Evolutionary conservation across 2,888 invertebrate species (phyloP).

Genomic region (Electrophaes corylata): DNA sequence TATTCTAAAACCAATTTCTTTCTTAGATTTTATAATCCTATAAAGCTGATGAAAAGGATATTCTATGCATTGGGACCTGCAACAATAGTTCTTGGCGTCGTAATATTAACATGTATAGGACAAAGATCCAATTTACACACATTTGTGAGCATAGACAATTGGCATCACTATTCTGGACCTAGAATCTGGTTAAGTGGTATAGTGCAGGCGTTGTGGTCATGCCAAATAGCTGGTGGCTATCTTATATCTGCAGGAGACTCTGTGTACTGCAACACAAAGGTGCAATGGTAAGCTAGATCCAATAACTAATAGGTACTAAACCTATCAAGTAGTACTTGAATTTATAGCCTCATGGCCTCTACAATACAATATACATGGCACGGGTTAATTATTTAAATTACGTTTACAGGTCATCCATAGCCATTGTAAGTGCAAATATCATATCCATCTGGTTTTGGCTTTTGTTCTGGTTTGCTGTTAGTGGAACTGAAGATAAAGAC

Average conservation of each 20-base stretch:
- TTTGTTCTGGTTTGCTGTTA: constrained; percentile 65
- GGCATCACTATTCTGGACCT: constrained; percentile 56
- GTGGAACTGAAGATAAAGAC: constrained; percentile 46
- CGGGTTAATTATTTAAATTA: background rate
- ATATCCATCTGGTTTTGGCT: constrained; percentile 59
- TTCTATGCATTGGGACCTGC: constrained; percentile 59
- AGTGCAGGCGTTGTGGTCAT: constrained; percentile 62
- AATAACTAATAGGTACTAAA: too few species aligned
- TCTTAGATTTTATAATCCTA: constrained; percentile 69
- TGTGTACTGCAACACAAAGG: constrained; percentile 62
- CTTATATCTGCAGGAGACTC: constrained; percentile 65
- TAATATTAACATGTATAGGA: constrained; percentile 51
- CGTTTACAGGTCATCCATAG: constrained; percentile 60
- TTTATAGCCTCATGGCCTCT: too few species aligned
- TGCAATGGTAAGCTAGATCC: constrained; percentile 60
- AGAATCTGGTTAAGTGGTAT: constrained; percentile 65
- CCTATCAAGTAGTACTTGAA: too few species aligned
- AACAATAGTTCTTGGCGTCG: constrained; percentile 49
- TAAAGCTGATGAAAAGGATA: constrained; percentile 68
- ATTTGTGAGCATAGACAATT: constrained; percentile 47
- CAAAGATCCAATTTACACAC: constrained; percentile 41
- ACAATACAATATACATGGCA: background rate
- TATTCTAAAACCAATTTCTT: too few species aligned
- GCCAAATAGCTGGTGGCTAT: constrained; percentile 69
- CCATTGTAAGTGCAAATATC: constrained; percentile 55